Evolutionary conservation across 2,888 invertebrate genomes (phyloP).

Genomic region (Periphyllus acericola): DNA sequence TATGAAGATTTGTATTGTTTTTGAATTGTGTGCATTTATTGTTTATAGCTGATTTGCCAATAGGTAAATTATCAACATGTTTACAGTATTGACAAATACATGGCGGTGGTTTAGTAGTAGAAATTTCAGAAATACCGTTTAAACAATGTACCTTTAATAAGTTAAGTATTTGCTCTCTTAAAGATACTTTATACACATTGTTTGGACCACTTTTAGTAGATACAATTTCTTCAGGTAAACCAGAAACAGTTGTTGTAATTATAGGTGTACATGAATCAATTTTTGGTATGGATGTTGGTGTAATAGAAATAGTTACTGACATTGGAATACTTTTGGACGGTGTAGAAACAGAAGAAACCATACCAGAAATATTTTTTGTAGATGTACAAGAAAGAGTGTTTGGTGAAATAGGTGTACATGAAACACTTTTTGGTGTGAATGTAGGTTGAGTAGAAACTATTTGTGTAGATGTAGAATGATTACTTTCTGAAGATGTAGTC

Average conservation of each 20-base stretch:
- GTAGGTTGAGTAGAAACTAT: not conserved
- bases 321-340: too few relatives aligned
- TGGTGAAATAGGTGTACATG: too few relatives aligned
- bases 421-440: not conserved
- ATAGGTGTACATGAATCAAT: not conserved
- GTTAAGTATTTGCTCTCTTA: not conserved
- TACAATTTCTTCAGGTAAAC: not conserved
- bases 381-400: too few relatives aligned
- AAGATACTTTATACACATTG: not conserved
- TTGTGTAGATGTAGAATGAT: too few relatives aligned
- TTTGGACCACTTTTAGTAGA: not conserved
- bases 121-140: not conserved
- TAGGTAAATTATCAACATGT: constrained; percentile 8
- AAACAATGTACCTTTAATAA: constrained; percentile 7
- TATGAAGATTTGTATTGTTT: not conserved
- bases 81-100: constrained; percentile 11
- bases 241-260: not conserved
- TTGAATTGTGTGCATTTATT: not conserved
- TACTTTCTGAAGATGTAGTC: too few relatives aligned
- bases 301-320: not conserved
- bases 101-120: constrained; percentile 2
- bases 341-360: too few relatives aligned
- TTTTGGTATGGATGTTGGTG: not conserved
- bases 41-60: not conserved
- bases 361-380: not conserved